Percentiles rank a stretch among this genome's conserved stretches.
phyloP scores from a whole-genome alignment of 2,888 invertebrate species.

The Panorpa germanica region DNA sequence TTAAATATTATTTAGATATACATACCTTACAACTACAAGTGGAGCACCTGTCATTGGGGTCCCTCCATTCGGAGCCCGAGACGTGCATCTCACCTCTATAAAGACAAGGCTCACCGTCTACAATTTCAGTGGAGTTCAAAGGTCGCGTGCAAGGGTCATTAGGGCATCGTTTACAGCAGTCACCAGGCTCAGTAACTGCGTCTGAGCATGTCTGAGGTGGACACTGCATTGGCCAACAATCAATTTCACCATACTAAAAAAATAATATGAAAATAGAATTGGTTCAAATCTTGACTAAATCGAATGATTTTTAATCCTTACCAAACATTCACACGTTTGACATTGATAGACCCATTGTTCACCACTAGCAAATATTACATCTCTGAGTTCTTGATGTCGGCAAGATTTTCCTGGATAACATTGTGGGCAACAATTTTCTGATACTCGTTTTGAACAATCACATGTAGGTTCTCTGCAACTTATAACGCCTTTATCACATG shows the following conservation, averaged over 20 bases:
- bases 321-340: conserved; percentile 80
- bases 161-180: conserved; percentile 53
- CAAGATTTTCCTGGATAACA: conserved; percentile 58
- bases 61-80: conserved; percentile 36
- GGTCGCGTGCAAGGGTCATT: conserved; percentile 33
- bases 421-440: conserved; percentile 58
- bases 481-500: conserved; percentile 37
- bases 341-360: conserved; percentile 84
- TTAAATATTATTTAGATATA: too few species aligned
- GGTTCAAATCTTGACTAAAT: too few species aligned
- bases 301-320: conserved; percentile 21
- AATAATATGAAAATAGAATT: conserved; percentile 2
- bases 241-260: conserved; percentile 57
- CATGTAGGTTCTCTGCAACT: conserved; percentile 48
- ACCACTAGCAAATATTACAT: conserved; percentile 58
- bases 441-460: conserved; percentile 36
- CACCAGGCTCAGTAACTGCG: conserved; percentile 39
- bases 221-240: conserved; percentile 78
- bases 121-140: conserved; percentile 9
- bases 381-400: conserved; percentile 59
- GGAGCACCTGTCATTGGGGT: conserved; percentile 44
- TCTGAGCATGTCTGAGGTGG: conserved; percentile 46
- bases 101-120: conserved; percentile 32
- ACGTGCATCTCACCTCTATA: conserved; percentile 37
- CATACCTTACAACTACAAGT: conserved; percentile 57